Evolutionary conservation across 1,140 invertebrate species (phyloP).

Genomic region (Portunus trituberculatus): DNA sequence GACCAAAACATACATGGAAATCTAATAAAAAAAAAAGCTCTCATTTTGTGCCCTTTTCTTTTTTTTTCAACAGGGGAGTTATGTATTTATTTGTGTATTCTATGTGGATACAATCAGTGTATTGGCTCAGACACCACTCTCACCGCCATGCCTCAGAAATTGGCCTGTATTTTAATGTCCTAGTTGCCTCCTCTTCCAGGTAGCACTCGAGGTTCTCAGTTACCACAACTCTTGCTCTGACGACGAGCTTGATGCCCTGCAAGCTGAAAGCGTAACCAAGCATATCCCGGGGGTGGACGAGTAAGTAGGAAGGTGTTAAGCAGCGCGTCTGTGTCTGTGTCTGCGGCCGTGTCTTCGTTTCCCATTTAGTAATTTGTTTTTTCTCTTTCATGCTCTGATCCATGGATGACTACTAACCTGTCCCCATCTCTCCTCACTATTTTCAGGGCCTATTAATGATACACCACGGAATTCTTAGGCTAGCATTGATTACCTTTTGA

Average conservation of each 20-base stretch:
- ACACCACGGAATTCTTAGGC: conserved; percentile 33
- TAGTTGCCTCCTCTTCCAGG: conserved; percentile 80
- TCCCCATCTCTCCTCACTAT: conserved; percentile 30
- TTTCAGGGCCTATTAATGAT: conserved; percentile 47
- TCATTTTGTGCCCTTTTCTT: too few species aligned
- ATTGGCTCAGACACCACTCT: too few species aligned
- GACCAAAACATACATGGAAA: too few species aligned
- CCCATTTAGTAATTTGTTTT: conserved; percentile 56
- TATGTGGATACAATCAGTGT: too few species aligned
- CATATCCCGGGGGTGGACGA: conserved; percentile 81
- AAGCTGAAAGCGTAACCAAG: conserved; percentile 78
- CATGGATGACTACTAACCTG: conserved; percentile 58
- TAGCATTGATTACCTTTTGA: background rate
- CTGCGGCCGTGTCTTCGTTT: conserved; percentile 54
- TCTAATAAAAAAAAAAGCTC: too few species aligned
- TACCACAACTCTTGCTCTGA: conserved; percentile 91
- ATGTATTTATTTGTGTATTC: too few species aligned
- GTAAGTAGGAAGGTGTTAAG: conserved; percentile 78
- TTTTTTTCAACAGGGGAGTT: too few species aligned
- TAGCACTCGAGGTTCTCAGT: conserved; percentile 90
- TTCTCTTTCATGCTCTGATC: conserved; percentile 62
- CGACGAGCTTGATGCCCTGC: conserved; percentile 85
- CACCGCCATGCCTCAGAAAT: background rate
- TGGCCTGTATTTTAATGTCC: conserved; percentile 27
- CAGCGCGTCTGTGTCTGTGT: conserved; percentile 52